phyloP scores from a whole-genome alignment of 1,140 invertebrate genomes.

The Drosophila orosa region DNA sequence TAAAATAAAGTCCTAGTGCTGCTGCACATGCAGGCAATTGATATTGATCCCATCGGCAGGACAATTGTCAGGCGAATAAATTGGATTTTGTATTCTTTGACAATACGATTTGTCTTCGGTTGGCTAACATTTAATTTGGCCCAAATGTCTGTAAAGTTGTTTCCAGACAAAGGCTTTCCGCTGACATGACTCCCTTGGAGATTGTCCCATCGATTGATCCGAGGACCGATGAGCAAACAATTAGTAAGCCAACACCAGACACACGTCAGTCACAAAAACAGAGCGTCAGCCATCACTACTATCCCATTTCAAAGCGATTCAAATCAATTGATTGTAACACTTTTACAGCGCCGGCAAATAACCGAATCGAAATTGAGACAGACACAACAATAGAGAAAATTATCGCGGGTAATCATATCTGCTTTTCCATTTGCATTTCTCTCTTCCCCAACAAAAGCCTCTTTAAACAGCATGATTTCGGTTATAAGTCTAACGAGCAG shows the following conservation, averaged over 20 bases:
- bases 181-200: conserved; percentile 15
- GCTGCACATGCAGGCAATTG: conserved; percentile 35
- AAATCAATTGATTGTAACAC: conserved; percentile 62
- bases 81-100: conserved; percentile 68
- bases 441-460: conserved; percentile 19
- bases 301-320: conserved; percentile 62
- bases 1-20: conserved; percentile 60
- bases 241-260: conserved; percentile 73
- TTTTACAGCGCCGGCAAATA: conserved; percentile 13
- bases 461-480: conserved; percentile 37
- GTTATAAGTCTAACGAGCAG: conserved; percentile 12
- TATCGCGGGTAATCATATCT: conserved; percentile 57
- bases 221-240: conserved; percentile 44
- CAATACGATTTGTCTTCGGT: conserved; percentile 40
- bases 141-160: conserved; percentile 36
- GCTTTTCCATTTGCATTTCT: conserved; percentile 33
- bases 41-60: conserved; percentile 58
- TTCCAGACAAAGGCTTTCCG: conserved; percentile 51
- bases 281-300: conserved; percentile 16
- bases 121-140: conserved; percentile 42
- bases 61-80: conserved; percentile 68
- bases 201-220: conserved; percentile 9
- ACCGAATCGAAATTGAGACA: conserved; percentile 18
- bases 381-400: conserved; percentile 47
- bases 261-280: conserved; percentile 24